Base-by-base conservation (phyloP, 2,113 vertebrate species). In the Sialia sialis region DNA sequence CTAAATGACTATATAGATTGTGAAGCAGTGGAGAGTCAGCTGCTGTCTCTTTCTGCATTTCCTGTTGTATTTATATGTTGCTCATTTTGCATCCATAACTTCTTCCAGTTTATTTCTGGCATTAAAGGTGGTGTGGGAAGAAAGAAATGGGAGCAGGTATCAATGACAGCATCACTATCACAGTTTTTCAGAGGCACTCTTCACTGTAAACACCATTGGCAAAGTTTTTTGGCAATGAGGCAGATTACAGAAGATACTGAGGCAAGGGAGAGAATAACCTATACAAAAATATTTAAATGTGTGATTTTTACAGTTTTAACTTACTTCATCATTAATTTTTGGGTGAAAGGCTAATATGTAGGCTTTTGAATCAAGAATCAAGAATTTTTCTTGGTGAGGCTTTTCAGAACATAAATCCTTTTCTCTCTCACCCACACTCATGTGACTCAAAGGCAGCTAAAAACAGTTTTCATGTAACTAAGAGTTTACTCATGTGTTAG, bases 381-480 rank as follows among this genome's bases (percentile, higher is more conserved):
- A 77, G 12, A 84, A 56, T 84, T 62, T 60, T 59, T 63, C 30
- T 77, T 77, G 10, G n/a, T 84, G 55, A 84, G 16, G 36, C 3
- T 78, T 93, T 88, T 83, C 64, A 90, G 75, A 85, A 52, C 68
- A 20, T 32, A 74, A 88, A 60, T 80, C 39, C 13, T 91, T 79
- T 91, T 87, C 70, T 68, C 36, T 79, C 52, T 83, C 87, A 51
- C 72, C 93, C 72, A 87, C 75, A 51, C 69, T 93, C 22, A 32
- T 86, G 85, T 94, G 83, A 95, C 67, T 93, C 90, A 94, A 88
- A 90, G 76, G 77, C 14, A 83, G 67, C 78, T 86, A 80, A 74
- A 63, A 59, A 44, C 36, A 74, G 27, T 91, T 92, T 90, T 93
- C 38, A 59, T 22, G 7, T 39, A 87, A 67, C 43, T 84, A 43